Evolutionary conservation across 2,888 invertebrate species (phyloP).

Genomic region (Cerastis leucographa): DNA sequence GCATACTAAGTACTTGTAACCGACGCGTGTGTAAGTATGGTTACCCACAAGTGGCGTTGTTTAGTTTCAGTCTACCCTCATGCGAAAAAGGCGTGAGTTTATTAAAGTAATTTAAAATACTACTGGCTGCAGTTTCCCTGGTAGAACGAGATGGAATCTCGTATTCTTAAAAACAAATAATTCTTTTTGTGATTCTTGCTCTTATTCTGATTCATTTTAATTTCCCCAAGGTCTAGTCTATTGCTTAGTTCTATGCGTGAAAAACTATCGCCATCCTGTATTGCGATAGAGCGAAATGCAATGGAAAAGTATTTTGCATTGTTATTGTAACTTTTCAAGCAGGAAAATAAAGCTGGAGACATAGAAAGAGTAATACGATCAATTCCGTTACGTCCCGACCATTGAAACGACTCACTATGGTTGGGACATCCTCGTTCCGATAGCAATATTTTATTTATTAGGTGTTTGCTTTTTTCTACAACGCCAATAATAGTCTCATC

Average conservation of each 20-base stretch:
- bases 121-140: not conserved
- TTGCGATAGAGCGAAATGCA: not conserved
- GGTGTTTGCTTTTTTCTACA: not conserved
- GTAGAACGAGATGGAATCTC: not conserved
- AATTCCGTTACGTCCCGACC: not conserved
- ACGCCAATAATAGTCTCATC: not conserved
- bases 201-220: not conserved
- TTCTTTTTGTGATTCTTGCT: not conserved
- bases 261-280: slow-evolving; percentile 4
- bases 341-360: not conserved
- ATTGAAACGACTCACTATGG: not conserved
- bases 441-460: slow-evolving; percentile 9
- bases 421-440: not conserved
- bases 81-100: not conserved
- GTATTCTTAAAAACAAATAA: slow-evolving; percentile 9
- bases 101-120: not conserved
- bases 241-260: slow-evolving; percentile 1
- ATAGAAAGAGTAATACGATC: slow-evolving; percentile 3
- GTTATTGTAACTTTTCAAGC: not conserved
- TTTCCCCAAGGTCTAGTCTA: not conserved
- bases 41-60: no score
- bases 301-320: not conserved
- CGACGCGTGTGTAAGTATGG: no score
- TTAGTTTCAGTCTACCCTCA: no score
- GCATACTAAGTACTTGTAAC: no score